Evolutionary conservation across 2,113 vertebrate species (phyloP).

Genomic region (Otis tarda): DNA sequence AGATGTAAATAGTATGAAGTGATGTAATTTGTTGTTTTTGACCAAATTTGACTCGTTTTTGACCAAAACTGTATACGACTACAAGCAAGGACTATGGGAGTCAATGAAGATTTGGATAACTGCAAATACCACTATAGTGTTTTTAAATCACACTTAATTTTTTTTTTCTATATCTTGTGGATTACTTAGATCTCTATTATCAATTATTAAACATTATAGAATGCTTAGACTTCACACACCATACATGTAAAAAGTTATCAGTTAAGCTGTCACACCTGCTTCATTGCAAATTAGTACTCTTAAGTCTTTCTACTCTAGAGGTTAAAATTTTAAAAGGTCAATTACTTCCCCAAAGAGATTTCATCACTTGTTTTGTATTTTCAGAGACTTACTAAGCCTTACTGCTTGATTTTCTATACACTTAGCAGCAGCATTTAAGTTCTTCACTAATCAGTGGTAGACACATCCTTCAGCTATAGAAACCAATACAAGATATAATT

Average conservation of each 20-base stretch:
- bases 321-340: constrained; percentile 47
- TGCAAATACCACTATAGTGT: background rate
- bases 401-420: constrained; percentile 7
- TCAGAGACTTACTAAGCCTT: background rate
- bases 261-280: constrained; percentile 49
- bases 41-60: background rate
- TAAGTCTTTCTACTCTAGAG: background rate
- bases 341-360: constrained; percentile 35
- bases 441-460: constrained; percentile 46
- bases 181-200: background rate
- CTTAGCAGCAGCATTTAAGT: constrained; percentile 23
- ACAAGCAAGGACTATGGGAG: background rate
- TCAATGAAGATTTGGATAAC: background rate
- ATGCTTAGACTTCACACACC: background rate
- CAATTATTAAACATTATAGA: background rate
- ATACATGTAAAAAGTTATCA: background rate
- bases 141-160: background rate
- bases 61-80: background rate
- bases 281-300: constrained; percentile 18
- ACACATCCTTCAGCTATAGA: constrained; percentile 6
- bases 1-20: background rate
- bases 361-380: constrained; percentile 43
- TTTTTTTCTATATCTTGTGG: background rate
- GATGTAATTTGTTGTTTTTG: background rate
- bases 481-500: background rate